Evolutionary conservation across 2,113 vertebrate species (phyloP).

Genomic region (Penelope pileata): DNA sequence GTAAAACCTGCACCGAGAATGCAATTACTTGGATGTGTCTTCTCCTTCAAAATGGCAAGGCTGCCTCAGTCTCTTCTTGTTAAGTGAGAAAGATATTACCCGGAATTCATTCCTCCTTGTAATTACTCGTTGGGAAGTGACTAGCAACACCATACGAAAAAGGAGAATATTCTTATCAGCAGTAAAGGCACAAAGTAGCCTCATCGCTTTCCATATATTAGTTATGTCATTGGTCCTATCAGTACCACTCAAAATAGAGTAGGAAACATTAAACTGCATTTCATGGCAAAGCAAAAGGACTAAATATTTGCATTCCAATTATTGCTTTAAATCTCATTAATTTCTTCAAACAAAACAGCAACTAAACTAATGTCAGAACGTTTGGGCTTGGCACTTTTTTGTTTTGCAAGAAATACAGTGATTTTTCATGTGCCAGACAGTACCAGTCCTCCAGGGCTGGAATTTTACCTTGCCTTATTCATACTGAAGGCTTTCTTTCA

Average conservation of each 20-base stretch:
- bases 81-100: constrained; percentile 34
- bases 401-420: neutral
- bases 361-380: neutral
- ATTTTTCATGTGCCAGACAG: neutral
- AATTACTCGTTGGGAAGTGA: constrained; percentile 40
- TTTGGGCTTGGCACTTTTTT: neutral
- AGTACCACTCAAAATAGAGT: neutral
- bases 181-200: neutral
- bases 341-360: constrained; percentile 8
- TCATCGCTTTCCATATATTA: neutral
- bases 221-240: constrained; percentile 9
- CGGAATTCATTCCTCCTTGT: neutral
- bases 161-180: constrained; percentile 16
- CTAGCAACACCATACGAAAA: neutral
- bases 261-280: neutral
- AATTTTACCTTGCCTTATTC: neutral
- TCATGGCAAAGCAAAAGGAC: constrained; percentile 13
- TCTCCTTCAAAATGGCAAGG: neutral
- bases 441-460: neutral
- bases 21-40: constrained; percentile 29
- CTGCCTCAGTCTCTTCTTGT: constrained; percentile 12
- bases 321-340: neutral
- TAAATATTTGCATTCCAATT: neutral
- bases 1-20: neutral
- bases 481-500: neutral